Evolutionary conservation across 2,113 vertebrate genomes (phyloP).

Genomic region (Paradisaea rubra): DNA sequence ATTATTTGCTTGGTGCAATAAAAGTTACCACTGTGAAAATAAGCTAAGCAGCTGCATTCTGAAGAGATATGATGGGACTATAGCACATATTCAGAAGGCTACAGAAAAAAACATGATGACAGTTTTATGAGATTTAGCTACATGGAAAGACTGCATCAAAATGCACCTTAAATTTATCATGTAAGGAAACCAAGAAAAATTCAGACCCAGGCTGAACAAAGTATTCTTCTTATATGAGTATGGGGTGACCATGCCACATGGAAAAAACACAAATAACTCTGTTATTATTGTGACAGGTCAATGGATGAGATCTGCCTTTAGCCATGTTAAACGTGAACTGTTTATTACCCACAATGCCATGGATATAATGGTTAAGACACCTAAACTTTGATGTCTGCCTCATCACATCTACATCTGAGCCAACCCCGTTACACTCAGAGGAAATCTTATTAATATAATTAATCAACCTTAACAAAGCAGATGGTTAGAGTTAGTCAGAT

Average conservation of each 20-base stretch:
- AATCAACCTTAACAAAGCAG: background rate
- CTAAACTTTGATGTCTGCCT: background rate
- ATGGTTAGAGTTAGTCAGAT: background rate
- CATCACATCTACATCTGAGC: background rate
- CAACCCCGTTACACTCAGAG: background rate
- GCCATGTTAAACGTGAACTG: background rate
- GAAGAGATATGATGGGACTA: background rate
- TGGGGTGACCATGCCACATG: background rate
- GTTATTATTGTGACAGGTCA: background rate
- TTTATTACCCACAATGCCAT: background rate
- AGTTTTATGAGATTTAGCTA: background rate
- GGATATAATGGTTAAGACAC: background rate
- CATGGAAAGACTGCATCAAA: background rate
- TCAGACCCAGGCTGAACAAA: background rate
- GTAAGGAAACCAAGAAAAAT: background rate
- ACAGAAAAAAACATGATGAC: background rate
- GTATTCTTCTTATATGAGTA: background rate
- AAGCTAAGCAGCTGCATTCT: background rate
- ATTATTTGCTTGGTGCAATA: background rate
- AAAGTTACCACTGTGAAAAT: background rate
- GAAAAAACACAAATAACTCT: background rate
- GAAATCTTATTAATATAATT: background rate
- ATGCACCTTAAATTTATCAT: background rate
- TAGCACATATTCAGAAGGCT: background rate
- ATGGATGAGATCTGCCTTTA: background rate